Percentiles rank a stretch among this genome's conserved stretches.
Evolutionary conservation across 1,140 invertebrate genomes (phyloP).

Genomic region (Pseudomyrmex sp.): DNA sequence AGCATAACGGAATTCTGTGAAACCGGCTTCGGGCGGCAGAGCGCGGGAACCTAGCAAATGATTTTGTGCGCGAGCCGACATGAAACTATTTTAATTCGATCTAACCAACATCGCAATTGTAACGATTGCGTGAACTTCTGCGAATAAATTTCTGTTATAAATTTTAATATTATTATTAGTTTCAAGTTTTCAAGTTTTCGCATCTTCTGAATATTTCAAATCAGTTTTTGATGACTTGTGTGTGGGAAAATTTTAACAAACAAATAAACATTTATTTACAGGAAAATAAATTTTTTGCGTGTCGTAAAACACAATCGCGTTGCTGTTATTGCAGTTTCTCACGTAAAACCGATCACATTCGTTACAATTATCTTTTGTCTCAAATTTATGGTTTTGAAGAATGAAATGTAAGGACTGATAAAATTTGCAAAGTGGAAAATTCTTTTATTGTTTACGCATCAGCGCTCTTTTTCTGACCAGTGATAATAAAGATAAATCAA

Average conservation of each 20-base stretch:
- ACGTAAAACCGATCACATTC: too few species aligned
- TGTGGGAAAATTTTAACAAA: too few species aligned
- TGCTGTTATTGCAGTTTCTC: too few species aligned
- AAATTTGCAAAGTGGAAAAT: background rate
- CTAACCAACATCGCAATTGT: background rate
- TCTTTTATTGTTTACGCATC: too few species aligned
- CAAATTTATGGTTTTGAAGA: too few species aligned
- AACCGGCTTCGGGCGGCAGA: background rate
- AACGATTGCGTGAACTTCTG: background rate
- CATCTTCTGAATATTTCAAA: background rate
- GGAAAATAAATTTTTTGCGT: too few species aligned
- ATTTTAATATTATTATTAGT: too few species aligned
- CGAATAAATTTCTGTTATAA: slow-evolving; percentile 32
- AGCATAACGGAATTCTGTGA: too few species aligned
- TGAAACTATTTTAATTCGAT: slow-evolving; percentile 52
- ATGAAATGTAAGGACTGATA: background rate
- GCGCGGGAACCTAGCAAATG: slow-evolving; percentile 24
- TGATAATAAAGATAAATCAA: slow-evolving; percentile 10
- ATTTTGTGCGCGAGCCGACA: slow-evolving; percentile 14
- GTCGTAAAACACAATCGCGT: too few species aligned
- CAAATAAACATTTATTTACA: too few species aligned
- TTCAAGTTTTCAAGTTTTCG: background rate
- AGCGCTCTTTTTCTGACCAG: background rate
- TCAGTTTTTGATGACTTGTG: background rate
- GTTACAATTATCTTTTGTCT: too few species aligned